Evolutionary conservation across 2,888 invertebrate genomes (phyloP), one percentile per base, ranked within the genome.

Genomic region (Odiellus spinosus): DNA sequence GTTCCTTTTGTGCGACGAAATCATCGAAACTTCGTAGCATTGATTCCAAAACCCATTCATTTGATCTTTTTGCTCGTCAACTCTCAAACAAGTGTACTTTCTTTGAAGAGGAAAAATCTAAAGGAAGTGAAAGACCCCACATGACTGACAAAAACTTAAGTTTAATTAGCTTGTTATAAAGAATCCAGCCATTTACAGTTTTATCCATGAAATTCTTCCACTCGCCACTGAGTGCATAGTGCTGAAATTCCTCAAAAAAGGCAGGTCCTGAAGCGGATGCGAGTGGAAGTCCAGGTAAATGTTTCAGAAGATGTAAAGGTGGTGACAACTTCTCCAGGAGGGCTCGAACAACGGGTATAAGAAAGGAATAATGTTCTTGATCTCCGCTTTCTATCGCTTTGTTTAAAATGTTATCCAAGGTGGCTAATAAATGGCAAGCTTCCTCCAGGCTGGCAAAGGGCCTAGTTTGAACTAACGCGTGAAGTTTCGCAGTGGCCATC

Each of bases 271-370:
- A 26, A 12, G 71, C 66, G 10, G 69, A 64, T 2, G 72, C 71
- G 4, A 68, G 64, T 0, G 75, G 74, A 40, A 76, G 59, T 53
- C 68, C 67, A 0, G 71, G 70, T 35, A 72, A 52, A 42, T 69
- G 63, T 38, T 67, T 64, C 15, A 51, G 48, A 15, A 59, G 50
- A 44, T 56, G 51, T 8, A 63, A 49, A 10, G 53, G 47, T 2
- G 62, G 59, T 19, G 60, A 60, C 8, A 66, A 60, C 59, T 74
- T 75, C 50, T 75, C 74, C 39, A 76, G 61, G 35, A 77, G 59
- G 0, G 75, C 73, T 59, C 75, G 74, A 67, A 76, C 67, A 12
- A 76, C 73, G 1, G 76, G 76, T 61, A 76, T 72, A 19, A 76
- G 60, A 58, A 74, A 76, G 3, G 73, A 72, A 60, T 75, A 75